Evolutionary conservation across 2,797 vertebrate genomes (phyloP).

Genomic region (Squalus acanthias): DNA sequence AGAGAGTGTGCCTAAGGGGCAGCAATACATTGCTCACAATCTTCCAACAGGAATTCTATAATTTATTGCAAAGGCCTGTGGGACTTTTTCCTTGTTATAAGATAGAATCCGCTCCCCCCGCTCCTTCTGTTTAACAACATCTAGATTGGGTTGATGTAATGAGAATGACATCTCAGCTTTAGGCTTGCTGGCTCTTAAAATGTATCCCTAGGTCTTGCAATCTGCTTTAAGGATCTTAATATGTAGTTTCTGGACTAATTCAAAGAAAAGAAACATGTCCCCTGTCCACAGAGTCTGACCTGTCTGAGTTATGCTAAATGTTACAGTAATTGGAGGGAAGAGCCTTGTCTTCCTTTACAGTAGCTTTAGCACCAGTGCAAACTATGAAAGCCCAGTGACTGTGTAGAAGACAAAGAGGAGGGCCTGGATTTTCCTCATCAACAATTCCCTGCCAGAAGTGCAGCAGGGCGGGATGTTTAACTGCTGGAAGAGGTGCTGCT

Average conservation of each 20-base stretch:
- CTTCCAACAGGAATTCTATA: not conserved
- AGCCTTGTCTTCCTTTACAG: not conserved
- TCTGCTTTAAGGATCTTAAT: not conserved
- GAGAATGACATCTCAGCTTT: constrained; percentile 17
- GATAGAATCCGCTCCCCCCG: not conserved
- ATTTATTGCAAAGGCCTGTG: not conserved
- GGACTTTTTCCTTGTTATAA: not conserved
- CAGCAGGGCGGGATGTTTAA: not conserved
- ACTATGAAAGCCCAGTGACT: not conserved
- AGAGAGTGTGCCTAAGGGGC: not conserved
- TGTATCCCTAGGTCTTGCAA: not conserved
- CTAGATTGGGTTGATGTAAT: not conserved
- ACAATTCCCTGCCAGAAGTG: not conserved
- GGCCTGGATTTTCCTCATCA: not conserved
- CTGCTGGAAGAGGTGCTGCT: not conserved
- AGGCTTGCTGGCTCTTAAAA: constrained; percentile 11
- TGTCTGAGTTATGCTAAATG: not conserved
- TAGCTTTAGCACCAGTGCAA: not conserved
- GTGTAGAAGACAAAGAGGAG: not conserved
- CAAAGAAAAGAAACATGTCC: not conserved
- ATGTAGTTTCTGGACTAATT: not conserved
- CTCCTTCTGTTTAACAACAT: constrained; percentile 15
- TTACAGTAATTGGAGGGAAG: not conserved
- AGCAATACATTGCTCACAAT: not conserved
- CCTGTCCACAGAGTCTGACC: not conserved